These are phyloP conservation scores for Chlorodrepanis virens DNA, from an alignment of 2,113 vertebrate species.

Conservation along the genomic window DNA sequence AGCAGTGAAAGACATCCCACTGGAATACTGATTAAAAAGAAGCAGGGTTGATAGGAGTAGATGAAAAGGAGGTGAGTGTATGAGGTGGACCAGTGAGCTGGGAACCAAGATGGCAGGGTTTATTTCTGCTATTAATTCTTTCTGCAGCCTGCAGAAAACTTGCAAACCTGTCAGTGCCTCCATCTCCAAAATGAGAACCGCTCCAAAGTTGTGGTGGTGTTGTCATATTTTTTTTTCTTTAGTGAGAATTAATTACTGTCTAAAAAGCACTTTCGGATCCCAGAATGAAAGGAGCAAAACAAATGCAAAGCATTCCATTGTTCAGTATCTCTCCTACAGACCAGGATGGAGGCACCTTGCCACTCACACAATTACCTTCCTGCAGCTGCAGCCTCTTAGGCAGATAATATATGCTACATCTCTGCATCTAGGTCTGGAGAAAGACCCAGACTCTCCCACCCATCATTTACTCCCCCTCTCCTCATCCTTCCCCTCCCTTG, in stretches of 20 bases:
- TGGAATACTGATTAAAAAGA: constrained; percentile 27
- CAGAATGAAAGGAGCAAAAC: constrained; percentile 34
- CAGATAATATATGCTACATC: constrained; percentile 42
- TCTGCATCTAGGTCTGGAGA: constrained; percentile 21
- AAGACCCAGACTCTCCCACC: not conserved
- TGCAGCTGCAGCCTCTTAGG: constrained; percentile 51
- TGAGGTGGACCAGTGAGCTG: not conserved
- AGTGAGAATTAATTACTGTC: constrained; percentile 35
- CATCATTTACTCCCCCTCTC: not conserved
- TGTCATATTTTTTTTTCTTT: not conserved
- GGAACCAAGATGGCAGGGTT: not conserved
- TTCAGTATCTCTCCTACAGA: not conserved
- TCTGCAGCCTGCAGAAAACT: not conserved
- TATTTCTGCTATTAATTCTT: not conserved
- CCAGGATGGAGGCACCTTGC: not conserved
- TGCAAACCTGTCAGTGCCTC: not conserved
- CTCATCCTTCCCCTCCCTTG: not conserved
- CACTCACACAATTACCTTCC: constrained; percentile 23
- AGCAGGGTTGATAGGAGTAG: not conserved
- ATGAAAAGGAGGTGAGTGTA: not conserved
- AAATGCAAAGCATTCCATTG: constrained; percentile 42
- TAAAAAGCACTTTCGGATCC: not conserved
- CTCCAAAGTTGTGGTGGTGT: not conserved
- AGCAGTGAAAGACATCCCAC: not conserved
- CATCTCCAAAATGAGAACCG: not conserved